phyloP scores from a whole-genome alignment of 1,140 invertebrate species.

The Cydia fagiglandana region DNA sequence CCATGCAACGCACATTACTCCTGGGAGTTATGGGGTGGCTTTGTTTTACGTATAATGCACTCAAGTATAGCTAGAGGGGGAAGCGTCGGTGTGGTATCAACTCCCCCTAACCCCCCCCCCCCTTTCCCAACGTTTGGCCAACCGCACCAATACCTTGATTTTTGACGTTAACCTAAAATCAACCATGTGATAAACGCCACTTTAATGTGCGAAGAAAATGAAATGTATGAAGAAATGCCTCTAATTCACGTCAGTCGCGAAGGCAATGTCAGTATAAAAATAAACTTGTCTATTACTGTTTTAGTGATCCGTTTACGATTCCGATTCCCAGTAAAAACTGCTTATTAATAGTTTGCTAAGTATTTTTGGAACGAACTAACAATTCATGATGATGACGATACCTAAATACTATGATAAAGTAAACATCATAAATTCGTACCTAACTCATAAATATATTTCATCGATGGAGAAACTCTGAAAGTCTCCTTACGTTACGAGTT shows the following conservation, averaged over 20 bases:
- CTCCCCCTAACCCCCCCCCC: constrained; percentile 36
- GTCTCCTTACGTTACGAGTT: not conserved
- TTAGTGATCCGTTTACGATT: not conserved
- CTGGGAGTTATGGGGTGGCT: constrained; percentile 51
- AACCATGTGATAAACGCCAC: constrained; percentile 29
- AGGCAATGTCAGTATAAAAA: constrained; percentile 14
- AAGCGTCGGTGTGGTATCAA: constrained; percentile 36
- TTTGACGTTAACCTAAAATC: constrained; percentile 42
- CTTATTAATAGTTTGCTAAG: constrained; percentile 3
- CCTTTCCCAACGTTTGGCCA: constrained; percentile 35
- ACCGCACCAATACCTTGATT: constrained; percentile 58
- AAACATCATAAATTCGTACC: not conserved
- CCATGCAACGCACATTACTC: constrained; percentile 63
- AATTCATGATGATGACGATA: not conserved
- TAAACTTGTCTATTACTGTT: constrained; percentile 12
- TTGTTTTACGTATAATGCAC: constrained; percentile 69
- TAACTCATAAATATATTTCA: not conserved
- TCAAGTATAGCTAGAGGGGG: constrained; percentile 53
- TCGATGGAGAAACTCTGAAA: not conserved
- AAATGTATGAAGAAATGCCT: constrained; percentile 18
- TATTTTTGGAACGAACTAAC: constrained; percentile 2
- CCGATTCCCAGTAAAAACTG: too few relatives aligned
- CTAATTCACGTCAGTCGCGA: constrained; percentile 9
- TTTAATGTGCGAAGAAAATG: constrained; percentile 21
- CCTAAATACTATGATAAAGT: not conserved